Base-by-base conservation (phyloP, 2,888 invertebrate genomes). In the Cyclophora albipunctata region DNA sequence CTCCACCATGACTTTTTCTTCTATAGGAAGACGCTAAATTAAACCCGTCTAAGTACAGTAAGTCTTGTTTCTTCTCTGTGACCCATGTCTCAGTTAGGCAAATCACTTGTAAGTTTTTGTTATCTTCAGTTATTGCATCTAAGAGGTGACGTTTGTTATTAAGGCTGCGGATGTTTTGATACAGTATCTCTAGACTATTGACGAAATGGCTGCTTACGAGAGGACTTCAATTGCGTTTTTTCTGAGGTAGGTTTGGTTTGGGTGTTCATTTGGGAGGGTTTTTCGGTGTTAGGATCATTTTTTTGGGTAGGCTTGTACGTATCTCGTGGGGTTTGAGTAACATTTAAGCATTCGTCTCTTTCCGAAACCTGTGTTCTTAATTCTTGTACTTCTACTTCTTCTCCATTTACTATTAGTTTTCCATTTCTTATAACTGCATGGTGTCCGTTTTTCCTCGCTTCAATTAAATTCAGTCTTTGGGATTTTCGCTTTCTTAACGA, bases 71-170 rank as follows among this genome's bases (percentile, higher is more conserved):
- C n/a, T 34, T 40, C 5, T 46, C 34, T 33, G 47, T 37, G 0
- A 51, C 45, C 47, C 47, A 51, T 42, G 51, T 51, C 45, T 51
- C 51, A 2, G 51, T 35, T 33, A 51, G 20, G n/a, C 51, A 47
- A 40, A 50, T 34, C 6, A 45, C 47, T 33, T 45, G 34, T 1
- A 45, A 33, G 0, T 1, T n/a, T 40, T 50, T 40, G 2, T 33
- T 34, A 45, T 47, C 45, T 20, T 47, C 45, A 35, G 42, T 34
- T 20, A 47, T 0, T 3, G 45, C 35, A 45, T 51, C 46, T 33
- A 51, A 34, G 7, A 47, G 3, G 7, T 51, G 47, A 6, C 5
- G 33, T 45, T 51, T 51, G 42, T 51, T 51, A n/a, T 45, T 51
- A 0, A 51, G 3, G 33, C 47, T 47, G 34, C 45, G 43, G 5